Evolutionary conservation across 2,113 vertebrate species (phyloP).

Genomic region (Gymnogyps californianus): DNA sequence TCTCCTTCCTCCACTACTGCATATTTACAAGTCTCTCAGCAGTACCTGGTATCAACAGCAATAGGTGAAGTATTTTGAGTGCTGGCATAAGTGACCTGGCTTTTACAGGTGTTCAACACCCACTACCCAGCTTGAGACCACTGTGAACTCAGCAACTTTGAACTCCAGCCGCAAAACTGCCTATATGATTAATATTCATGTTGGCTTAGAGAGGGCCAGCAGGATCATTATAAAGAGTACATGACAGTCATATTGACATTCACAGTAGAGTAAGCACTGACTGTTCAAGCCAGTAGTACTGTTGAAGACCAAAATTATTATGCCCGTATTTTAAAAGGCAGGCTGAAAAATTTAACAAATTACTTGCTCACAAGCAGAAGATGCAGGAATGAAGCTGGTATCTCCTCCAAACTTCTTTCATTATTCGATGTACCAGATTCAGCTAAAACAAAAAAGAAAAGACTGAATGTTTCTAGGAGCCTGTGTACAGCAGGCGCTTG

Average conservation of each 20-base stretch:
- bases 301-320: background rate
- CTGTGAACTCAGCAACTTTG: background rate
- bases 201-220: background rate
- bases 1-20: background rate
- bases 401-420: constrained; percentile 88
- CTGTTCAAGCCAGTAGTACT: background rate
- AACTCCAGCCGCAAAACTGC: background rate
- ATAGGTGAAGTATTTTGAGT: background rate
- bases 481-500: background rate
- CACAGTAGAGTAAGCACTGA: background rate
- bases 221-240: background rate
- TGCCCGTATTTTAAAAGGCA: background rate
- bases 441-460: constrained; percentile 74
- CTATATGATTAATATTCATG: background rate
- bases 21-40: background rate
- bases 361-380: constrained; percentile 83
- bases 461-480: background rate
- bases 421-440: constrained; percentile 84
- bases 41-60: background rate
- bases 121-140: background rate
- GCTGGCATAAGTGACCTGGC: background rate
- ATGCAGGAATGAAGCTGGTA: constrained; percentile 73
- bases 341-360: background rate
- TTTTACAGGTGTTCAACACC: background rate
- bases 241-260: background rate